Evolutionary conservation across 2,888 invertebrate species (phyloP), one percentile per base, ranked within the genome.

Genomic region (Phaedon cochleariae): DNA sequence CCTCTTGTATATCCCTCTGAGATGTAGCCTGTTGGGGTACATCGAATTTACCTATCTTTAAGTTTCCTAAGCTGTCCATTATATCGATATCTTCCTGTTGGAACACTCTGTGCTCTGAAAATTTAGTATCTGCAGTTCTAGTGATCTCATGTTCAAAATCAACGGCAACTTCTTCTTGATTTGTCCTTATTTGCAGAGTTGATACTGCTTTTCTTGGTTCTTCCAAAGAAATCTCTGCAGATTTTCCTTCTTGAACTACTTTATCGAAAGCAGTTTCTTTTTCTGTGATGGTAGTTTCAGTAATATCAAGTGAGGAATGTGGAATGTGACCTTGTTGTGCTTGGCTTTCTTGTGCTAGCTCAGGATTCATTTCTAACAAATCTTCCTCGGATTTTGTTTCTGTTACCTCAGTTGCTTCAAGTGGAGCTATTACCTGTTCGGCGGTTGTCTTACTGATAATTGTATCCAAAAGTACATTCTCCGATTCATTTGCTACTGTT

Each of bases 1-100:
- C 79, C 65, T 85, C 83, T 70, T 82, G 83, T 9, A 84, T 81
- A 68, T 84, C 81, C 65, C 81, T 83, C 71, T 82, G 79, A 0
- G 79, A 74, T 12, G 72, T 69, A 60, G 84, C 83, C 63, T 78
- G 78, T 34, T 80, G 82, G 64, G 76, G 71, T 1, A 29, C 34
- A 21, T 61, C 61, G 18, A 49, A 67, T 61, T 64, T 51, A 2
- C 67, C 61, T 46, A 75, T 65, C 58, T 62, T 57, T n/a, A 83
- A 71, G 7, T 82, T 76, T 61, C 77, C 76, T 9, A 80, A 68
- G 17, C 71, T 76, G 48, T 78, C 77, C 48, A 70, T 67, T 9
- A 62, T 51, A n/a, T 63, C 66, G 7, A 73, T 51, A 41, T 68
- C 66, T 37, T 62, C 59, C 37, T 65, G 49, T 65, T 74, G 65